Conservation (phyloP, 2,113 vertebrate genomes). For the Aphyosemion australe region DNA sequence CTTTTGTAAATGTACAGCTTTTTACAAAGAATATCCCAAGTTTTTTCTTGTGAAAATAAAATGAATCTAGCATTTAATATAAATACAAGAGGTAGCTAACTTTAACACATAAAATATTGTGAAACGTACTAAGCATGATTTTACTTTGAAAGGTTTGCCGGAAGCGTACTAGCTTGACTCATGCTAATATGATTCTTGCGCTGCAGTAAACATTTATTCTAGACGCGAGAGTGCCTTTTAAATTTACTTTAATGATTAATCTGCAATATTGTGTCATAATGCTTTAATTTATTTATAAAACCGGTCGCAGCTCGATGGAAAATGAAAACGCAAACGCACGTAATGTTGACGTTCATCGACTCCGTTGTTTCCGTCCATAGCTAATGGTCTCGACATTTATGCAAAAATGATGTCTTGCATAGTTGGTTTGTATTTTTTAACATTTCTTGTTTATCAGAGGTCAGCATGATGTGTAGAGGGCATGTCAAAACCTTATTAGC, state of each 20-base stretch:
- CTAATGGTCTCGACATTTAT: slow-evolving; percentile 22
- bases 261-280: background rate
- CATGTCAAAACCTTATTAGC: background rate
- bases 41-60: too few relatives aligned
- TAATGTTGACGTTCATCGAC: background rate
- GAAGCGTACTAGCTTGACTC: background rate
- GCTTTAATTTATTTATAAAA: background rate
- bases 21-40: too few relatives aligned
- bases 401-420: background rate
- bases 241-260: accelerated
- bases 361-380: slow-evolving; percentile 4
- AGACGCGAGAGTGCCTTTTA: accelerated
- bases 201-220: background rate
- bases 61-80: too few relatives aligned
- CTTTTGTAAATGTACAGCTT: too few relatives aligned
- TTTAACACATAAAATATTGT: too few relatives aligned
- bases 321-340: slow-evolving; percentile 7
- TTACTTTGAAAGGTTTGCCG: slow-evolving; percentile 42
- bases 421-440: accelerated
- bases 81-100: too few relatives aligned
- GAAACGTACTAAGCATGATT: background rate
- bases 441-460: background rate
- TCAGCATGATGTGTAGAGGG: background rate
- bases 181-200: background rate
- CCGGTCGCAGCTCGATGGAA: background rate